Evolutionary conservation across 30 jellyfish, hydroid and myxozoan genomes (phyloP).

Genomic region (Chrysaora quinquecirrha): DNA sequence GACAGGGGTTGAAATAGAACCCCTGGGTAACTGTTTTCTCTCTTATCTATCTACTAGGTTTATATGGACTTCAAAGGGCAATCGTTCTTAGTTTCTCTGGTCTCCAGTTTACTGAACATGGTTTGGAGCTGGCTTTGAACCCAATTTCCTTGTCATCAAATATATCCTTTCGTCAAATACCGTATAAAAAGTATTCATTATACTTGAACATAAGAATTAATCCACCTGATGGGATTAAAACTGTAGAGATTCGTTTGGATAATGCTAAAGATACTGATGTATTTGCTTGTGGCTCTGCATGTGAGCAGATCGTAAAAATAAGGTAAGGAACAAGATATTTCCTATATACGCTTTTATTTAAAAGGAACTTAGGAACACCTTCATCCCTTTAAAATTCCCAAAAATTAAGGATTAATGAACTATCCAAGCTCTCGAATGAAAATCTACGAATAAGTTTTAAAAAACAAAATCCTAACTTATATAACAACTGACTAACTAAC

Average conservation of each 20-base stretch:
- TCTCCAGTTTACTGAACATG: constrained; percentile 76
- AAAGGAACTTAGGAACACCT: no score
- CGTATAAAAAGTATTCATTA: constrained; percentile 31
- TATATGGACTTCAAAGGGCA: constrained; percentile 70
- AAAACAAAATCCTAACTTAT: no score
- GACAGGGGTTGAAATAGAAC: no score
- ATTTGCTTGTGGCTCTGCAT: constrained; percentile 92
- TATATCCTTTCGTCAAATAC: constrained; percentile 76
- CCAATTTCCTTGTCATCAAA: constrained; percentile 90
- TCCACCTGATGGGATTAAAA: constrained; percentile 54
- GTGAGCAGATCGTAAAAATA: constrained; percentile 79
- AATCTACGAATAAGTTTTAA: no score
- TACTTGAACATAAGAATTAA: constrained; percentile 44
- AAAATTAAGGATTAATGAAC: no score
- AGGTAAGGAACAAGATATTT: no score
- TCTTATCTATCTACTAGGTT: no score
- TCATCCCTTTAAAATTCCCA: no score
- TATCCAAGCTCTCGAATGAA: no score
- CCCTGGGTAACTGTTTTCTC: no score
- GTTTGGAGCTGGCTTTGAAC: constrained; percentile 84
- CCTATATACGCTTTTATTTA: no score
- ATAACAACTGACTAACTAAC: no score
- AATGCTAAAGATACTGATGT: constrained; percentile 55
- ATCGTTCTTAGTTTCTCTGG: constrained; percentile 90
- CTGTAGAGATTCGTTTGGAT: constrained; percentile 35